Evolutionary conservation across 2,888 invertebrate genomes (phyloP), one percentile per base, ranked within the genome.

Genomic region (Luperina nickerlii): DNA sequence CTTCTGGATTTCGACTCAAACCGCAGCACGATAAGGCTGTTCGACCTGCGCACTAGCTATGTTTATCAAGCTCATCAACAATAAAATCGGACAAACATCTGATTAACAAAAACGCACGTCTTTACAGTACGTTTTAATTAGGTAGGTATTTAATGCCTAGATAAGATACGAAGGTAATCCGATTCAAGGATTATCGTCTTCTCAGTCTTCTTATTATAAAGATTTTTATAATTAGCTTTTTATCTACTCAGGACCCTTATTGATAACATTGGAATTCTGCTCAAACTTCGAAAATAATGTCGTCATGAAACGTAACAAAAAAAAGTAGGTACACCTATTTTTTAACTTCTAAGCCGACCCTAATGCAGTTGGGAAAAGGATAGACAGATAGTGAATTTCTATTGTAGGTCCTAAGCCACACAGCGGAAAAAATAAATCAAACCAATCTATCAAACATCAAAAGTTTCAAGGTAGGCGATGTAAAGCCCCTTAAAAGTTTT

Each of bases 121-220:
- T 18, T 38, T n/a, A n/a, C 9, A n/a, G 24, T n/a, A 62, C 18
- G 62, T 38, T 62, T 18, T 70, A 38, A 62, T 70, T 60, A 20
- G 32, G 24, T 57, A 18, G n/a, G 11, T 63, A 71, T 7, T n/a
- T 63, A 65, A 71, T 71, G 63, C n/a, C n/a, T 20, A 11, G 66
- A 71, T 71, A 65, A 38, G 24, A 38, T 63, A 71, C 24, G 24
- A 24, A 38, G 7, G n/a, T 71, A 71, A 71, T 63, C 38, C 38
- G 63, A 38, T 71, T 18, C 18, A 71, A 63, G 18, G 54, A 65
- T 38, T 15, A 63, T 24, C 32, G 32, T n/a, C 11, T 69, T 60
- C 48, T 32, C 74, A 81, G 45, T n/a, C 11, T 69, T 60, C 48
- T 32, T 74, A 81, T 65, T 60, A 18, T 18, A n/a, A 42, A 54